Evolutionary conservation across 2,888 invertebrate genomes (phyloP), one percentile per base, ranked within the genome.

Genomic region (Limnephilus marmoratus): DNA sequence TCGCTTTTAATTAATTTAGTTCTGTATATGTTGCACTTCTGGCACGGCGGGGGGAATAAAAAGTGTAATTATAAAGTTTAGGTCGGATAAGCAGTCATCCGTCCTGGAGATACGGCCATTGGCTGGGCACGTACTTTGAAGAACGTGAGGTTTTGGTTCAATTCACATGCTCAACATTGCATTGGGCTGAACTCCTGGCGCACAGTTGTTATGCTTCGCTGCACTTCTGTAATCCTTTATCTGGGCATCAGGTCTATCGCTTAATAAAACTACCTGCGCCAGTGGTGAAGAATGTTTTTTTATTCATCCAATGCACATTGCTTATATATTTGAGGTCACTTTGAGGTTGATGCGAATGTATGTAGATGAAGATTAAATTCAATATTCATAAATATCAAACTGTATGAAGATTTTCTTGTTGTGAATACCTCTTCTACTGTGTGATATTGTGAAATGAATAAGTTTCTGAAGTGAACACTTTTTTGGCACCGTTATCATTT

Each of bases 121-220:
- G 68, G 68, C 24, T 68, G 24, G n/a, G 68, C 68, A 68, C 68
- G 68, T 68, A 68, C 68, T 68, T 53, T 68, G 68, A n/a, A 68
- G 68, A 68, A 68, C 68, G 68, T 68, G 68, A 68, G 68, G 68
- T 68, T 68, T 68, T 68, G 68, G 68, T 68, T 68, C 68, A 68
- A 68, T 68, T 68, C 68, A 68, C 68, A 68, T 68, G 24, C 68
- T n/a, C 68, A 68, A 68, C 68, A 68, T 68, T 68, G 68, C 68
- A 68, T 68, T 68, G 68, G 24, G 7, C 68, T 68, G 24, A 68
- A 68, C 68, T 68, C 68, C 68, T 9, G 24, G 68, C 68, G 24
- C 68, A 68, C 24, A 68, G 68, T 68, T 68, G 68, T 68, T 68
- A 68, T 68, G 68, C 68, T 68, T 68, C 24, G 68, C 68, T 68